Conservation (phyloP, 2,113 vertebrate species). For the Strix uralensis region DNA sequence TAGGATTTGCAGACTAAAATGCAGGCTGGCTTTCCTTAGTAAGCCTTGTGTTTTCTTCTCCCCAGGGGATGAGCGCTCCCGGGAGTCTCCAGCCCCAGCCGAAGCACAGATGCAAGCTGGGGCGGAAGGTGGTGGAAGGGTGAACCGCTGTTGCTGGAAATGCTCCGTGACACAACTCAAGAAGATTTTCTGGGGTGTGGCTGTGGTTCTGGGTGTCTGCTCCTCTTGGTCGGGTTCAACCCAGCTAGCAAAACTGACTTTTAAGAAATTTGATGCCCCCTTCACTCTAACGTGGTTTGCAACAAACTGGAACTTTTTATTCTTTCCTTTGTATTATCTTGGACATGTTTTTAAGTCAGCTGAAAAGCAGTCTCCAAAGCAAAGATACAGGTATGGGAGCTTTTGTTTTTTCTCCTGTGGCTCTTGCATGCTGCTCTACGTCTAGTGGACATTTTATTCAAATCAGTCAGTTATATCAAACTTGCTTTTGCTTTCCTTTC, state of each 20-base stretch:
- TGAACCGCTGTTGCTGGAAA: slow-evolving; percentile 76
- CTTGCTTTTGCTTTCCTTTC: not conserved
- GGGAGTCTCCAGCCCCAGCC: slow-evolving; percentile 81
- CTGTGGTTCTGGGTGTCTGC: slow-evolving; percentile 90
- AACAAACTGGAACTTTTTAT: slow-evolving; percentile 95
- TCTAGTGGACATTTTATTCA: not conserved
- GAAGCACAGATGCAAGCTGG: slow-evolving; percentile 77
- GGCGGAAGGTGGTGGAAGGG: slow-evolving; percentile 73
- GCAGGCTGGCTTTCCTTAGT: not conserved
- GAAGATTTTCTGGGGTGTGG: slow-evolving; percentile 89
- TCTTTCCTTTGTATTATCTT: slow-evolving; percentile 92
- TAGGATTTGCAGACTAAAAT: not conserved
- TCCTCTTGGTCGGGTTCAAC: slow-evolving; percentile 92
- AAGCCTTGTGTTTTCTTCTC: not conserved
- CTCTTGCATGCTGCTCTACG: not conserved
- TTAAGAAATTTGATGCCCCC: slow-evolving; percentile 87
- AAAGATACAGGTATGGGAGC: slow-evolving; percentile 88
- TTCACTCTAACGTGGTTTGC: slow-evolving; percentile 97
- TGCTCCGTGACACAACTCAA: slow-evolving; percentile 78
- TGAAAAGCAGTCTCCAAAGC: slow-evolving; percentile 89
- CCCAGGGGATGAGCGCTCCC: slow-evolving; percentile 87
- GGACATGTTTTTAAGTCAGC: slow-evolving; percentile 88
- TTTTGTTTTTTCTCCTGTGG: not conserved
- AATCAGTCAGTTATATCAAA: not conserved
- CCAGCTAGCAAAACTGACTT: slow-evolving; percentile 92